Conservation (phyloP, 2,888 invertebrate species). For the Cataglyphis cursor region DNA sequence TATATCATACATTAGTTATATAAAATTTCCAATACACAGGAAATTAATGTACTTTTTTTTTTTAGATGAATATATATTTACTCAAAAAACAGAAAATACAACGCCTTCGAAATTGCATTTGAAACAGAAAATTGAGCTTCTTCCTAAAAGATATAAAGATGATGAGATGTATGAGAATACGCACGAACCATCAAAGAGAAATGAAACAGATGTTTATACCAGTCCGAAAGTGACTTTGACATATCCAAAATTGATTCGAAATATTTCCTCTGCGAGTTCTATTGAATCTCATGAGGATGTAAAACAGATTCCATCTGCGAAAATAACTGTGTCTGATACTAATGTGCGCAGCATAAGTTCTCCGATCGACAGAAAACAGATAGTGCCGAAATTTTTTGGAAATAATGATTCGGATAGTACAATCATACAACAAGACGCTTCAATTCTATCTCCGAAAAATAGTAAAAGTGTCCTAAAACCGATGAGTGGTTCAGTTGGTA, state of each 20-base stretch:
- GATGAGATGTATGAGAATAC: conserved; percentile 2
- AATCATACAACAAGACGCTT: conserved; percentile 65
- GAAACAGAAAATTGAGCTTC: conserved; percentile 39
- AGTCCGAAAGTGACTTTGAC: conserved; percentile 1
- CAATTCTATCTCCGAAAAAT: conserved; percentile 78
- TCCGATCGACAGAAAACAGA: conserved; percentile 20
- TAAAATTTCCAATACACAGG: background rate
- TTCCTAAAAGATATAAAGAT: conserved; percentile 45
- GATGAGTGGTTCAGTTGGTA: conserved; percentile 88
- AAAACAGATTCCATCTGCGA: conserved; percentile 20
- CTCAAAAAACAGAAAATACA: conserved; percentile 18
- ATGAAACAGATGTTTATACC: background rate
- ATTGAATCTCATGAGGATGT: conserved; percentile 41
- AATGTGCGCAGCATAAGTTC: conserved; percentile 12
- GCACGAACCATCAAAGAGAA: conserved; percentile 3
- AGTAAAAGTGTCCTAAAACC: conserved; percentile 89
- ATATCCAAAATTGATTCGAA: background rate
- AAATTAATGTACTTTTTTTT: conserved; percentile 33
- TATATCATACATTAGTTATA: conserved; percentile 8
- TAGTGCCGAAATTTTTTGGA: background rate
- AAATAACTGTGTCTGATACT: conserved; percentile 38
- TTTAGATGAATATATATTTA: conserved; percentile 43
- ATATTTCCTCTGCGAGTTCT: conserved; percentile 35
- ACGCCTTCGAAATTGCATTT: conserved; percentile 45
- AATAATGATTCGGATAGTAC: conserved; percentile 65